Evolutionary conservation across 2,888 invertebrate species (phyloP).

Genomic region (Clunio marinus): DNA sequence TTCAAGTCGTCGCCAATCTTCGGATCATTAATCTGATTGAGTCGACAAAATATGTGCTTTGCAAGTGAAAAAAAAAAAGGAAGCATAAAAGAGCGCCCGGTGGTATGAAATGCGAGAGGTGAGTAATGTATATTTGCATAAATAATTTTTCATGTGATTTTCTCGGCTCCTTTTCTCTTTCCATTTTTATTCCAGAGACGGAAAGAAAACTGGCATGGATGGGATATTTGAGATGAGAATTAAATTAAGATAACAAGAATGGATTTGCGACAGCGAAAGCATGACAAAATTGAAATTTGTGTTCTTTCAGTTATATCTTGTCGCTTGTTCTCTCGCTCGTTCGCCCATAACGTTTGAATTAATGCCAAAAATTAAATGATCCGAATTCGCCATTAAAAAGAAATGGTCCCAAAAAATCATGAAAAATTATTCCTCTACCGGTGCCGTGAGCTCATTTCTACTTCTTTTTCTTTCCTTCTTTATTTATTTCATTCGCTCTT

Average conservation of each 20-base stretch:
- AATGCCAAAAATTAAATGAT: conserved; percentile 39
- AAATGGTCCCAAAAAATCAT: conserved; percentile 29
- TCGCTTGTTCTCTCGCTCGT: conserved; percentile 1
- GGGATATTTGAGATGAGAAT: background rate
- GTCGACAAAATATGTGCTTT: conserved; percentile 25
- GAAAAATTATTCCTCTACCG: conserved; percentile 20
- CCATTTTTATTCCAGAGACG: background rate
- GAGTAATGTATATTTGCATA: conserved; percentile 38
- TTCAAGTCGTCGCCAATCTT: conserved; percentile 37
- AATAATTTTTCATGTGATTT: conserved; percentile 26
- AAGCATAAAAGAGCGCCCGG: background rate
- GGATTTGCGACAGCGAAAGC: conserved; percentile 27
- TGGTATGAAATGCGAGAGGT: conserved; percentile 8
- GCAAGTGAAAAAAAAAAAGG: background rate
- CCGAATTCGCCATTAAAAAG: conserved; percentile 27
- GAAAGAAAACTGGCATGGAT: background rate
- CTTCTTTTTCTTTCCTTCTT: background rate
- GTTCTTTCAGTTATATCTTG: too few relatives aligned
- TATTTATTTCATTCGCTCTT: too few relatives aligned
- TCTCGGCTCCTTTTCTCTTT: too few relatives aligned
- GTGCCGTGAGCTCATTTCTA: conserved; percentile 28
- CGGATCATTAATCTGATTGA: conserved; percentile 37
- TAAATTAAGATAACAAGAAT: conserved; percentile 37
- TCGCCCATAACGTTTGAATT: conserved; percentile 26
- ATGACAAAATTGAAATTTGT: conserved; percentile 33